Base-by-base conservation (phyloP, 37 sponge, comb jelly and placozoan genomes). In the Petrosia ficiformis region DNA sequence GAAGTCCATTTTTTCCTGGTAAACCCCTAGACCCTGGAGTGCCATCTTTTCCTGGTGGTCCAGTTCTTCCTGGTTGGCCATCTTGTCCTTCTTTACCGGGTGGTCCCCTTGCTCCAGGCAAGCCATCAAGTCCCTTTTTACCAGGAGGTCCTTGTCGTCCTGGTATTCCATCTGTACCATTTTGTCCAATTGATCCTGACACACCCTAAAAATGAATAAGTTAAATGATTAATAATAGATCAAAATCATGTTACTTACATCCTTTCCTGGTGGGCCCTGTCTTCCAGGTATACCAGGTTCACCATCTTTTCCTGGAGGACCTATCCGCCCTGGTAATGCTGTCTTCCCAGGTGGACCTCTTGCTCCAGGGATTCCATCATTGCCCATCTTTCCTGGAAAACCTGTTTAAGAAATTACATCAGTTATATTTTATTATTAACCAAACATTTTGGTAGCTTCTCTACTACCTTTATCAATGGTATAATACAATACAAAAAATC, bases 301-400 rank as follows among this genome's bases (percentile, higher is more conserved):
- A 61, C 63, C 63, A n/a, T 5, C 5, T 61, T 26, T 61, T 61
- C 63, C 63, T 19, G 54, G 54, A 19, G 54, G 54, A 19, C 54
- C 54, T n/a, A 8, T 61, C n/a, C 28, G 25, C 22, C 63, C 63
- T 26, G 63, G 79, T 22, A 78, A 6, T 39, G 44, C 79, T 34
- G 70, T 3, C 70, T 41, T 19, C 19, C 70, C 37, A 68, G 36
- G 36, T 35, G 43, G 30, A 35, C 36, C 36, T 4, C 43, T 29
- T 22, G 21, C 31, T 42, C 31, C 36, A 10, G 29, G 24, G 43
- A 68, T 28, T n/a, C 70, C 37, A 41, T 10, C 24, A 68, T 4
- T 35, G 5, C 63, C 54, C 54, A 48, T 48, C 14, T 48, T 48
- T 19, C 54, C 54, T 19, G 54, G 54, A 19, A 14, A 14, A 14